Percentiles rank a stretch among this genome's conserved stretches.
These are phyloP conservation scores for Xestia ashworthii DNA, from an alignment of 2,888 invertebrate genomes.

Conservation along the genomic window DNA sequence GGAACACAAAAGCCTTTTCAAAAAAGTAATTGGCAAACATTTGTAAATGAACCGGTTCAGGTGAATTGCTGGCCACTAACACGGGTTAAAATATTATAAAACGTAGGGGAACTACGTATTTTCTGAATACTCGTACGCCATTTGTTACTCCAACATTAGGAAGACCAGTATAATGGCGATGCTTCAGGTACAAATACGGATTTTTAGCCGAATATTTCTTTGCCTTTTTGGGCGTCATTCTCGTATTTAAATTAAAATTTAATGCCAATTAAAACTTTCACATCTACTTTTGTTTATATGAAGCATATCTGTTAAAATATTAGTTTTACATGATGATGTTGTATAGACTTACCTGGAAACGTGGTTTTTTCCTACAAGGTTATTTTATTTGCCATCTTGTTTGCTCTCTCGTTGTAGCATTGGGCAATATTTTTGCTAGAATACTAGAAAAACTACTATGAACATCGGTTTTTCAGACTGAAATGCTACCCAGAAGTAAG, in stretches of 20 bases:
- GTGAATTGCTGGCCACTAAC: slow-evolving; percentile 49
- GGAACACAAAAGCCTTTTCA: slow-evolving; percentile 37
- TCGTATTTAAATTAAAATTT: slow-evolving; percentile 20
- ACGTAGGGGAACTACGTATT: slow-evolving; percentile 12
- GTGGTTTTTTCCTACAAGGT: background rate
- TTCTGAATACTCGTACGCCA: slow-evolving; percentile 15
- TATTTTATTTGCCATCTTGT: background rate
- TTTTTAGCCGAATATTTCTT: slow-evolving; percentile 23
- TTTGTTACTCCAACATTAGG: slow-evolving; percentile 59
- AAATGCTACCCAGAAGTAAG: background rate
- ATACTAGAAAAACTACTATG: slow-evolving; percentile 9
- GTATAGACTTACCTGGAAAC: background rate
- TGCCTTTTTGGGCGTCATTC: slow-evolving; percentile 12
- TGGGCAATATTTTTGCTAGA: background rate
- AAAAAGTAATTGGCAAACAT: slow-evolving; percentile 31
- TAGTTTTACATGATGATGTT: background rate
- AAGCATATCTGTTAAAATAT: background rate
- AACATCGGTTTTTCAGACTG: background rate
- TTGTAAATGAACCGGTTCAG: slow-evolving; percentile 35
- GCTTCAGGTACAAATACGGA: slow-evolving; percentile 27
- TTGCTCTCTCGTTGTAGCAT: background rate
- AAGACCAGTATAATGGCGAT: slow-evolving; percentile 31
- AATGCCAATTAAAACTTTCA: background rate
- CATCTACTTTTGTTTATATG: no score
- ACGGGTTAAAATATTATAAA: slow-evolving; percentile 43